Evolutionary conservation across 2,888 invertebrate genomes (phyloP), one percentile per base, ranked within the genome.

Genomic region (Dioctria rufipes): DNA sequence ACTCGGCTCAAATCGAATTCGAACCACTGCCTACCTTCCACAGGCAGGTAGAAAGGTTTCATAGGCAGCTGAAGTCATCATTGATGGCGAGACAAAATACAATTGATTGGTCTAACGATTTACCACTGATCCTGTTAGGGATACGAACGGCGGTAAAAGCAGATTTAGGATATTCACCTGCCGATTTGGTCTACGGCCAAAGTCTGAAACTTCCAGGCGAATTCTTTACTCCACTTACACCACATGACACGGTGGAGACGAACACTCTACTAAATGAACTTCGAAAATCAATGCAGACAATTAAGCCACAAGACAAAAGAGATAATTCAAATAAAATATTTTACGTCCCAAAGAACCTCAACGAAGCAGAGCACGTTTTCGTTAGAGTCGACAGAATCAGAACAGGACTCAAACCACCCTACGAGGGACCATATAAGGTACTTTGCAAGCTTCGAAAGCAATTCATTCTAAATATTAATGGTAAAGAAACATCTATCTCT

Each of bases 51-150:
- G 67, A 67, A 67, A 42, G 46, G 3, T 46, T 67, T 5, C 67
- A 46, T 8, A 8, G 67, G n/a, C 67, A 67, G 13, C 46, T 67
- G 3, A 67, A 67, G 11, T 8, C n/a, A 4, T 11, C 60, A 88
- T 88, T 84, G 13, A 42, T 8, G 49, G 89, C 25, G 49, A 51
- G 40, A 51, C 13, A n/a, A 25, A 78, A 60, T 40, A 42, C 13
- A 9, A 3, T 6, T 42, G 58, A 63, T 71, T 81, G 43, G 63
- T 61, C 61, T 51, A 61, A 66, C 49, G 61, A 81, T 60, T 80
- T 77, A 67, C 77, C 61, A n/a, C 54, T 81, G 39, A 39, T 67
- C 5, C 78, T 65, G 11, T 46, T 80, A 25, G 80, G 61, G 9
- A 67, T 80, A 39, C 46, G 75, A 51, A 37, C 54, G 6, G 51